Evolutionary conservation across 2,797 vertebrate species (phyloP).

Genomic region (Xyrichtys novacula): DNA sequence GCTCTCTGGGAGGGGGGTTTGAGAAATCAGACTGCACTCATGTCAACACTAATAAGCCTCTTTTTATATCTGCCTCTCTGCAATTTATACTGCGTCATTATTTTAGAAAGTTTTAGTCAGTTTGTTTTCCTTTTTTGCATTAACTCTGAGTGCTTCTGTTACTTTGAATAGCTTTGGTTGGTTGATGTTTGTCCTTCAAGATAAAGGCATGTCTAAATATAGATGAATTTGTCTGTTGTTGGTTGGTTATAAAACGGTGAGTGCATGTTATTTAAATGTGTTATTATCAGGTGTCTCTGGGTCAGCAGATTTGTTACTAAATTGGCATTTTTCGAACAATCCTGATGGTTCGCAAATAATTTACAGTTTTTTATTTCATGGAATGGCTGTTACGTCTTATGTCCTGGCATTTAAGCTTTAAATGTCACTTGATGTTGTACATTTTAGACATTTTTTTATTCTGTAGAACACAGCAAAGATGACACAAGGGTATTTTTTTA

Average conservation of each 20-base stretch:
- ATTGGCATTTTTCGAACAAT: not conserved
- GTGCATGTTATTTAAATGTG: not conserved
- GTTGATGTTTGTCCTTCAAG: not conserved
- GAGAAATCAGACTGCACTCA: slow-evolving; percentile 13
- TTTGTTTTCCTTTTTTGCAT: not conserved
- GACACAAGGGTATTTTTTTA: not conserved
- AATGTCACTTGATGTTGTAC: not conserved
- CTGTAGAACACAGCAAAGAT: not conserved
- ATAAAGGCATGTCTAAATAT: not conserved
- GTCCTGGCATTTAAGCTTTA: not conserved
- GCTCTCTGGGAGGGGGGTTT: not conserved
- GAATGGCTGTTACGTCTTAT: not conserved
- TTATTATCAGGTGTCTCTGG: not conserved
- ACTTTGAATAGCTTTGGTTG: not conserved
- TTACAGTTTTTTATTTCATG: not conserved
- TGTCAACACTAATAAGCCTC: slow-evolving; percentile 9
- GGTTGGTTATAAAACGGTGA: not conserved
- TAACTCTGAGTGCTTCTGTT: not conserved
- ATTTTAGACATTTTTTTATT: not conserved
- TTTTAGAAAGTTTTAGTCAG: not conserved
- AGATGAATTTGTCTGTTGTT: not conserved
- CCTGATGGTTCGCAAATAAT: not conserved
- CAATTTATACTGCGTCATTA: slow-evolving; percentile 13
- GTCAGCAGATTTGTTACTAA: not conserved
- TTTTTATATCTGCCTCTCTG: slow-evolving; percentile 7